Evolutionary conservation across 2,888 invertebrate species (phyloP).

Genomic region (Miltochrista miniata): DNA sequence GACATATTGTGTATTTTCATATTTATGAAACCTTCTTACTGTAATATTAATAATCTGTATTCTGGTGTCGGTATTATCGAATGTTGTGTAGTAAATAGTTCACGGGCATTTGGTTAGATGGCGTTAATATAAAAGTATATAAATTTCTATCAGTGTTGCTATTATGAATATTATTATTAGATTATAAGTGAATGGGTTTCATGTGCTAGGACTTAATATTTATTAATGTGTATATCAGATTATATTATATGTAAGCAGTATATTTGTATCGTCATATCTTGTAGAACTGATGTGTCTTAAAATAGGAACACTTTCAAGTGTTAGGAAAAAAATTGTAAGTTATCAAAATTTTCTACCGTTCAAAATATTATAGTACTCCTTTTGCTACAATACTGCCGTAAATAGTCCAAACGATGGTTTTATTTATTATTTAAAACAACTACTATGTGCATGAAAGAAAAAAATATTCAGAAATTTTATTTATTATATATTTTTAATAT

Average conservation of each 20-base stretch:
- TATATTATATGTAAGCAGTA: conserved; percentile 11
- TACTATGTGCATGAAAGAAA: too few species aligned
- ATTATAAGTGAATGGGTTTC: conserved; percentile 16
- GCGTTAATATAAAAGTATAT: background rate
- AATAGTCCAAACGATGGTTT: conserved; percentile 1
- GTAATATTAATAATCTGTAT: conserved; percentile 2
- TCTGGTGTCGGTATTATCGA: background rate
- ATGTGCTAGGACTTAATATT: conserved; percentile 27
- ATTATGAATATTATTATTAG: background rate
- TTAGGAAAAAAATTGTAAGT: background rate
- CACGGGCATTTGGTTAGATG: conserved; percentile 6
- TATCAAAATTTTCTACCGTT: background rate
- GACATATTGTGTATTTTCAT: background rate
- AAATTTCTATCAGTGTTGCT: conserved; percentile 1
- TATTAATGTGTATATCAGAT: conserved; percentile 11
- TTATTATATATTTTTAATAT: too few species aligned
- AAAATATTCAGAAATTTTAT: too few species aligned
- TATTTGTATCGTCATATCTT: conserved; percentile 10
- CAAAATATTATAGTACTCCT: background rate
- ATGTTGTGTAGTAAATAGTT: background rate
- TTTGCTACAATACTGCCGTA: conserved; percentile 6
- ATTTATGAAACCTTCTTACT: background rate
- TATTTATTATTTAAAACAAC: background rate
- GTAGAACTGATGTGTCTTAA: conserved; percentile 18
- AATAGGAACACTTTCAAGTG: background rate